Conservation (phyloP, 2,113 vertebrate species). For the Falcunculus frontatus region DNA sequence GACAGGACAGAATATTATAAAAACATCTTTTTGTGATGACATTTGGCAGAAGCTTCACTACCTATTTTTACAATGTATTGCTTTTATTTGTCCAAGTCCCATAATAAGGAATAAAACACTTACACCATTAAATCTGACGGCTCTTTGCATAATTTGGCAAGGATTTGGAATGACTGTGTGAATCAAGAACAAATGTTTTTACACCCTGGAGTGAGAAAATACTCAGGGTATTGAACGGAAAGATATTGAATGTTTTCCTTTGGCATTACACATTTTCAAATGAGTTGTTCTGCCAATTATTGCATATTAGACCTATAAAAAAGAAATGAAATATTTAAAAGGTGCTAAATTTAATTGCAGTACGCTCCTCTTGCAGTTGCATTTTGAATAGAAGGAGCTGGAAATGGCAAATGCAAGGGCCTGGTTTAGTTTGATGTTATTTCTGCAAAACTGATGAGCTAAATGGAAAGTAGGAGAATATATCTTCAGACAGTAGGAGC, state of each 20-base stretch:
- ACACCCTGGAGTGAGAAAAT: conserved; percentile 26
- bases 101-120: background rate
- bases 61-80: background rate
- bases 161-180: background rate
- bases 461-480: background rate
- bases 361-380: background rate
- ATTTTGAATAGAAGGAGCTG: background rate
- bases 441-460: conserved; percentile 15
- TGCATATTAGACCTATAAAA: conserved; percentile 24
- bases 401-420: background rate
- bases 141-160: conserved; percentile 38
- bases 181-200: conserved; percentile 48
- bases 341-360: background rate
- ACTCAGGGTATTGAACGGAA: background rate
- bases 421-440: background rate
- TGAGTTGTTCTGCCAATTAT: conserved; percentile 14
- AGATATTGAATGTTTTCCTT: conserved; percentile 28
- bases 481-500: background rate
- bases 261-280: background rate
- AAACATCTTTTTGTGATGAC: background rate
- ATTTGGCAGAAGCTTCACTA: background rate
- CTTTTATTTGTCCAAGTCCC: conserved; percentile 8
- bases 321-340: conserved; percentile 29
- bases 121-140: conserved; percentile 1
- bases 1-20: background rate